These are phyloP conservation scores for Nematopogon swammerdamellus DNA, from an alignment of 2,888 invertebrate genomes.

Conservation along the genomic window DNA sequence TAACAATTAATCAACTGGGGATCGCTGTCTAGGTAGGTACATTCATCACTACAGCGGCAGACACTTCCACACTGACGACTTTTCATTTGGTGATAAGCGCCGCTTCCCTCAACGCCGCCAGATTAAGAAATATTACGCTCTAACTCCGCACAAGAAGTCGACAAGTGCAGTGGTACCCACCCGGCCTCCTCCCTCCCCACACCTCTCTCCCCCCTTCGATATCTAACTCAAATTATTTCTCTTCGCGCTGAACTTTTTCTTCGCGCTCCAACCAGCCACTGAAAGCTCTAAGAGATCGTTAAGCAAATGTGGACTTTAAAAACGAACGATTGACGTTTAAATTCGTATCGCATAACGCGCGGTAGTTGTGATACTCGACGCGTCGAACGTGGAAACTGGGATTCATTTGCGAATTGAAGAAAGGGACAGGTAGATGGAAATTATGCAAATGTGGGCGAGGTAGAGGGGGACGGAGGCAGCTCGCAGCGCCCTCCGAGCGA, in stretches of 20 bases:
- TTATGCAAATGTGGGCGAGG: constrained; percentile 35
- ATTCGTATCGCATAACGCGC: no score
- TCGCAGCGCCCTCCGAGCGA: constrained; percentile 17
- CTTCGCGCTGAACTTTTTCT: constrained; percentile 35
- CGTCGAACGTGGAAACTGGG: constrained; percentile 32
- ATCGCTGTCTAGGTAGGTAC: no score
- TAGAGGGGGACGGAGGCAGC: constrained; percentile 29
- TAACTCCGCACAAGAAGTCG: not conserved
- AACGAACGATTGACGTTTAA: no score
- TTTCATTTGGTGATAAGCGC: no score
- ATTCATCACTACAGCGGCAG: no score
- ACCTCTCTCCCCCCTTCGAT: constrained; percentile 23
- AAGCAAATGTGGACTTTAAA: no score
- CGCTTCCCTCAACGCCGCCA: no score
- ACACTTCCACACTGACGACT: no score
- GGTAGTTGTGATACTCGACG: no score
- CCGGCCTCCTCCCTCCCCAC: constrained; percentile 7
- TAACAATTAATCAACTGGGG: no score
- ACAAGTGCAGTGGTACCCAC: not conserved
- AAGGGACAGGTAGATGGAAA: constrained; percentile 47
- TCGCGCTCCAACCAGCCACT: no score
- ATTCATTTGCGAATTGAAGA: constrained; percentile 50
- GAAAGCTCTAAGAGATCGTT: no score
- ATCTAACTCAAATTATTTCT: constrained; percentile 47
- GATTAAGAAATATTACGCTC: not conserved